A percentile compares a stretch with the other conserved stretches of the same genome.
Conservation (phyloP, 2,113 vertebrate species). For the Spea bombifrons region DNA sequence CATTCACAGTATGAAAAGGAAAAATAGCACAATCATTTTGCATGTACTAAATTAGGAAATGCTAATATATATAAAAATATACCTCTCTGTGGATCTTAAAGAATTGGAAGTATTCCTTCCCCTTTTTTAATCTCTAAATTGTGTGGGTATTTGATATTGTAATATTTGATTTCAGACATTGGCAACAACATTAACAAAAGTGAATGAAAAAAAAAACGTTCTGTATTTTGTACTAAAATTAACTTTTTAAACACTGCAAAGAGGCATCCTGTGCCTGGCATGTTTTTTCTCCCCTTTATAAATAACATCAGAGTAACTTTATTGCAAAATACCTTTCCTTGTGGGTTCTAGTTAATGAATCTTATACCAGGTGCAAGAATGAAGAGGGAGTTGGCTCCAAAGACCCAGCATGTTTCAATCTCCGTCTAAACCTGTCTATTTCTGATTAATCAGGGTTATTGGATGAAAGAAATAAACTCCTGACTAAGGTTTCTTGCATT, state of each 20-base stretch:
- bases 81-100: too few relatives aligned
- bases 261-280: not conserved
- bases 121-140: too few relatives aligned
- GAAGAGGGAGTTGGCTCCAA: slow-evolving; percentile 26
- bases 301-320: not conserved
- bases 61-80: too few relatives aligned
- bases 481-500: slow-evolving; percentile 35
- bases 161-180: too few relatives aligned
- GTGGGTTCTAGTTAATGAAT: slow-evolving; percentile 2
- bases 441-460: slow-evolving; percentile 33
- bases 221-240: not conserved
- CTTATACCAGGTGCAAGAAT: slow-evolving; percentile 9
- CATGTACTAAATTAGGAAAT: too few relatives aligned
- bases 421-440: slow-evolving; percentile 22
- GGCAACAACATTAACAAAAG: too few relatives aligned
- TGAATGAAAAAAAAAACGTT: too few relatives aligned
- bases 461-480: slow-evolving; percentile 32
- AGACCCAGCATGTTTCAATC: not conserved
- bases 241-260: not conserved
- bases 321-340: not conserved
- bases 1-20: too few relatives aligned
- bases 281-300: not conserved
- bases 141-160: too few relatives aligned
- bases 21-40: too few relatives aligned
- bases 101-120: too few relatives aligned